Evolutionary conservation across 1,140 invertebrate genomes (phyloP), one percentile per base, ranked within the genome.

Genomic region (Branchinecta lindahli): DNA sequence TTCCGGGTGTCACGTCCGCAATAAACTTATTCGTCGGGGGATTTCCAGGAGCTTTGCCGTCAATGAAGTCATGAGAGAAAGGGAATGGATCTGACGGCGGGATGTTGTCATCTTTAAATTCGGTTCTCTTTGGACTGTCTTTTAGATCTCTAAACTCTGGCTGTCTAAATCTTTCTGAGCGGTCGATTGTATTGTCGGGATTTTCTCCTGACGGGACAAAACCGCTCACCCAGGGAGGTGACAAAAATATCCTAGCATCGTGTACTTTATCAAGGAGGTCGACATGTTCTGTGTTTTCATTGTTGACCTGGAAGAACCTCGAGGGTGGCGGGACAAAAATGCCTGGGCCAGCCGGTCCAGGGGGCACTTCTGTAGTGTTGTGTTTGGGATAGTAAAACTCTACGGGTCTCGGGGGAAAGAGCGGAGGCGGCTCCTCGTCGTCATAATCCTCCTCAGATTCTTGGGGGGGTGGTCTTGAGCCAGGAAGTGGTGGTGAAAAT

Each of bases 371-470:
- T 45, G 85, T 88, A 0, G 85, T 82, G 77, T 92, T 90, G 75
- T 90, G 88, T 74, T 83, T 85, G 72, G 82, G 83, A 78, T 91
- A 92, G 71, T 86, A 86, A 80, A 92, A 92, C 79, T 89, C 91
- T 80, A 92, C 92, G 3, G 89, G 88, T 74, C 90, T 89, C 71
- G 90, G 90, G 83, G 92, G 91, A 75, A 91, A 92, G 18, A 92
- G 71, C 45, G 61, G 69, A 75, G 90, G 90, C 80, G 92, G 90
- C 78, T 91, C 89, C 78, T 91, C 88, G 80, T 92, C 90, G 76
- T 61, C 52, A 61, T 61, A 61, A 45, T 70, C 70, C 44, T 33
- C 68, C 8, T 45, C 45, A 45, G 70, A 33, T 70, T 15, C 70
- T 45, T 7, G 46, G 69, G 45, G 46, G 8, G 12, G 20, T 69